phyloP scores from a whole-genome alignment of 2,113 vertebrate genomes.

The Illadopsis cleaveri region DNA sequence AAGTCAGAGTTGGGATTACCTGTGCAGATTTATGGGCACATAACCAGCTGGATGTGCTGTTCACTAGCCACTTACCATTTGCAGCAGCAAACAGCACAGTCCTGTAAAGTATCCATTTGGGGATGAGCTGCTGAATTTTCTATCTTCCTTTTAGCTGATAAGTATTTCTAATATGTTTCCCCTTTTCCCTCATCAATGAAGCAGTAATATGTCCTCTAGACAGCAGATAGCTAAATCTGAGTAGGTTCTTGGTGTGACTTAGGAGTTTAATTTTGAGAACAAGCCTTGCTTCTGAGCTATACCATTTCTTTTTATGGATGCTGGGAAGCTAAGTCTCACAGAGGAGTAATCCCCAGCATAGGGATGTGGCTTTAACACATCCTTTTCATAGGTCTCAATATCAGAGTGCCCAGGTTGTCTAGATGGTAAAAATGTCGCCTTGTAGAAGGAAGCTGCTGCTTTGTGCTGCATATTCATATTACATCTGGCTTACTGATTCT shows the following conservation, averaged over 20 bases:
- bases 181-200: neutral
- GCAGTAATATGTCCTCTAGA: neutral
- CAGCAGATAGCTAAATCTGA: neutral
- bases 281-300: neutral
- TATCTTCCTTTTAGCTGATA: neutral
- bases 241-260: neutral
- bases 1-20: neutral
- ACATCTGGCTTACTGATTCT: neutral
- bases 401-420: neutral
- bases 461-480: neutral
- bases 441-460: neutral
- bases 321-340: neutral
- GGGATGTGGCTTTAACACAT: neutral
- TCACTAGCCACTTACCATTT: neutral
- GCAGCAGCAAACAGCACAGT: neutral
- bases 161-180: slow-evolving; percentile 12
- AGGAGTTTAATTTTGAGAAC: neutral
- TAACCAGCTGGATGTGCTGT: neutral
- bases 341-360: neutral
- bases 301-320: neutral
- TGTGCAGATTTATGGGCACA: neutral
- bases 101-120: neutral
- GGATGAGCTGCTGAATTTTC: neutral
- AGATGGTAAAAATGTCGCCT: neutral
- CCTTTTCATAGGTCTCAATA: neutral